These are phyloP conservation scores for Uropsilus gracilis DNA, from an alignment of 2,113 vertebrate genomes.

Conservation along the genomic window DNA sequence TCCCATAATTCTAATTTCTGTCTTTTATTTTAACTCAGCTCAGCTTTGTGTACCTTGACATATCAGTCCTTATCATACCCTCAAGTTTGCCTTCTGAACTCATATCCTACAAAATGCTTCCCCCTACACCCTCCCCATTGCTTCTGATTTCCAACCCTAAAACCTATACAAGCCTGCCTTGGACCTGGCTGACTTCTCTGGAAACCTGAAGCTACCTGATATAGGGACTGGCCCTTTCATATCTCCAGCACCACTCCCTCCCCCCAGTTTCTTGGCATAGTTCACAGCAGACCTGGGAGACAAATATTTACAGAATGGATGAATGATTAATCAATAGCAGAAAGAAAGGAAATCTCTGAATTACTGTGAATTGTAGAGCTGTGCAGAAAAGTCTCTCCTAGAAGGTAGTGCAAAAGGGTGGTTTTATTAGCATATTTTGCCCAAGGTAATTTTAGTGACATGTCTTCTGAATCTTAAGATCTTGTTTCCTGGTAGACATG, in stretches of 20 bases:
- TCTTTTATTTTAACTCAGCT: too few relatives aligned
- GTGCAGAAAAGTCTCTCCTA: not conserved
- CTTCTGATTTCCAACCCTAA: not conserved
- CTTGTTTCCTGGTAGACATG: not conserved
- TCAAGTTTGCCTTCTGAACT: not conserved
- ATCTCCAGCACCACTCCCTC: not conserved
- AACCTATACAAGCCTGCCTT: not conserved
- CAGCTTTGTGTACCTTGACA: not conserved
- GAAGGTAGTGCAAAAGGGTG: not conserved
- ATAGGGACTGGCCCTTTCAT: not conserved
- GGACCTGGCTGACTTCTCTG: not conserved
- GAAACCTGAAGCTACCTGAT: not conserved
- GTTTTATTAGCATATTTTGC: not conserved
- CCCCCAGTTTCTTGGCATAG: not conserved
- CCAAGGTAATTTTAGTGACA: not conserved
- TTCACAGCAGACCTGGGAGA: not conserved
- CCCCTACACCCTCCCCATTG: not conserved
- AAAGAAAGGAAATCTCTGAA: not conserved
- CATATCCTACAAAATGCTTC: not conserved
- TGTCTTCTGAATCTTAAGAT: not conserved
- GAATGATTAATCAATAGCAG: not conserved
- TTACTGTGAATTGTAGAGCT: not conserved
- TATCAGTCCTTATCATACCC: not conserved
- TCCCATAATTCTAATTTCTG: not conserved
- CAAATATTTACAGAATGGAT: not conserved